Base-by-base conservation (phyloP, 2,797 vertebrate species). In the Huso huso region DNA sequence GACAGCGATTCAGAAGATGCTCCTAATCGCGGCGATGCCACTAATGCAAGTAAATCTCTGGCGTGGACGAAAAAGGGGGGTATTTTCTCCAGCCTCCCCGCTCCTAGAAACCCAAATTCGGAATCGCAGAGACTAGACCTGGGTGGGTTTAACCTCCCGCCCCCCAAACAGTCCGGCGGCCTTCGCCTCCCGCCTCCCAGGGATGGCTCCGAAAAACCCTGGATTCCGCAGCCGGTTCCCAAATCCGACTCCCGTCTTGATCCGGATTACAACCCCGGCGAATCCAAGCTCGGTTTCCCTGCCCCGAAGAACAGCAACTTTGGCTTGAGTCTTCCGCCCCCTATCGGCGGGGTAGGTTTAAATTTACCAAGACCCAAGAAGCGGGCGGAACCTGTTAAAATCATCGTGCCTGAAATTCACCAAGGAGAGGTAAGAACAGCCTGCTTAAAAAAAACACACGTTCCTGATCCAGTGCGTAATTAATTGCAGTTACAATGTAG, bases 351-450 rank as follows among this genome's bases (percentile, higher is more conserved):
- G 11, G 74, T 70, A 13, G 80, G 81, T 1, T 68, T 83, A 63
- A 85, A 85, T 69, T 83, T 93, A 66, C 89, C 93, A 48, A 93
- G 90, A 76, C 84, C 92, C 37, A 94, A 83, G 87, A 97, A 95
- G 84, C 86, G 95, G 72, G 84, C 87, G 0, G 95, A 96, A 66
- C 95, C 95, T 0, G 94, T 99, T 69, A 91, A 82, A 81, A 98
- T 99, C 74, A 78, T 83, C 2, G 88, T 84, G 10, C 95, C 96
- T 0, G 87, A 92, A 73, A 79, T 97, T 72, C 88, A 75, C 51
- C 69, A 81, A 65, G 86, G 81, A 59, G 93, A 94, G 77, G 96
- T 98, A 81, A 96, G 95, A 92, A 78, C 23, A 3, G 23, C 23
- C 15, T 18, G 15, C 15, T 1, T 1, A 18, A 18, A 18, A 18